These are phyloP conservation scores for Microtus oregoni DNA, from an alignment of 2,113 vertebrate species.

Conservation along the genomic window DNA sequence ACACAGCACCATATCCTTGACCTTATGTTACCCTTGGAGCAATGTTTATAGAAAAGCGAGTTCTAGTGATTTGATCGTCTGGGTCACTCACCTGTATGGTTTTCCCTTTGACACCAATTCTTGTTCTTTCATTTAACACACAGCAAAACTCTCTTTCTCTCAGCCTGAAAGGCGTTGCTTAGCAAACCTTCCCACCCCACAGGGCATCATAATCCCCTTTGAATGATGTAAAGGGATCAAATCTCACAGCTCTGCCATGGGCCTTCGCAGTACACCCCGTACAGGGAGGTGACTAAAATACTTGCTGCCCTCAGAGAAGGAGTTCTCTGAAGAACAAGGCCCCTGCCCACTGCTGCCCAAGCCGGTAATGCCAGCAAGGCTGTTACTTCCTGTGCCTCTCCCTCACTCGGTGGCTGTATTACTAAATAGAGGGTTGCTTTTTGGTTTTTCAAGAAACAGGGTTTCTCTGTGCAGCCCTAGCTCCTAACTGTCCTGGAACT, in stretches of 20 bases:
- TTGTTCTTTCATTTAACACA: not conserved
- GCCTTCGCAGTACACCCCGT: too few species aligned
- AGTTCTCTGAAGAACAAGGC: not conserved
- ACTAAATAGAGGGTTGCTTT: not conserved
- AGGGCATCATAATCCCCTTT: slow-evolving; percentile 74
- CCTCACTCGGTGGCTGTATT: not conserved
- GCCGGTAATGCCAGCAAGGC: not conserved
- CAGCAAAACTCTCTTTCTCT: not conserved
- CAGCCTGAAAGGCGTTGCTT: not conserved
- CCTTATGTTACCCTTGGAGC: not conserved
- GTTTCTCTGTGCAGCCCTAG: not conserved
- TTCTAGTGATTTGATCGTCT: not conserved
- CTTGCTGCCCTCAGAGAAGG: not conserved
- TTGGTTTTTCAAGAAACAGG: not conserved
- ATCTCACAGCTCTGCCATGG: not conserved
- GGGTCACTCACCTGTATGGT: not conserved
- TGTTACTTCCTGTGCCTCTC: not conserved
- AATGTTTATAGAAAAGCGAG: slow-evolving; percentile 30
- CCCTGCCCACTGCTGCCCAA: not conserved
- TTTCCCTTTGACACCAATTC: not conserved
- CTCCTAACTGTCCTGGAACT: not conserved
- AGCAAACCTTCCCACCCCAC: not conserved
- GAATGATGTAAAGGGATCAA: slow-evolving; percentile 59
- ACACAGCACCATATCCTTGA: not conserved
- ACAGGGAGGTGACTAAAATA: not conserved